Evolutionary conservation across 2,113 vertebrate species (phyloP).

Genomic region (Hippopotamus amphibius): DNA sequence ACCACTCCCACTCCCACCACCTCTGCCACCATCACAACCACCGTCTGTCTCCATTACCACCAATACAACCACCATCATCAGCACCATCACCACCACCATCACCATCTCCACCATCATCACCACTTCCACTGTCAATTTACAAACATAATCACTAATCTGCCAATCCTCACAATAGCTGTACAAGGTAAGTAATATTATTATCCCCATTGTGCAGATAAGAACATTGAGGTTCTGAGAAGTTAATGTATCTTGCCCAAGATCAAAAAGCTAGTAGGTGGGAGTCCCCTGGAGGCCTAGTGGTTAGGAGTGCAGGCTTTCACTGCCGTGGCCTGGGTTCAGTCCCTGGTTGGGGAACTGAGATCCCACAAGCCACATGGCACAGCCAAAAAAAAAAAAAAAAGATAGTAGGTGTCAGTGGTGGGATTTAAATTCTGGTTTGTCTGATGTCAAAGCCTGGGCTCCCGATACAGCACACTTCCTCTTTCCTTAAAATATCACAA

Average conservation of each 20-base stretch:
- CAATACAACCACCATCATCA: neutral
- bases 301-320: no score
- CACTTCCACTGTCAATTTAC: neutral
- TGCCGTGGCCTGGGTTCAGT: no score
- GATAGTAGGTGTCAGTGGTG: neutral
- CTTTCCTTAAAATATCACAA: slow-evolving; percentile 9
- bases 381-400: neutral
- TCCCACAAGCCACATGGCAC: no score
- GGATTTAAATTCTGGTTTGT: neutral
- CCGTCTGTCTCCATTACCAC: neutral
- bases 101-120: neutral
- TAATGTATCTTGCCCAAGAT: neutral
- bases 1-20: neutral
- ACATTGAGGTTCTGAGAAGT: neutral
- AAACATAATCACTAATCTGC: neutral
- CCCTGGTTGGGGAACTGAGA: no score
- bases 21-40: no score
- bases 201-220: neutral
- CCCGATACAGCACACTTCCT: neutral
- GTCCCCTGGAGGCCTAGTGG: no score
- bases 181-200: neutral
- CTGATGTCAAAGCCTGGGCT: neutral
- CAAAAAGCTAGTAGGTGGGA: neutral
- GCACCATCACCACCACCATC: neutral
- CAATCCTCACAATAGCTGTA: neutral